These are phyloP conservation scores for Euspilapteryx auroguttella DNA, from an alignment of 2,888 invertebrate genomes.

Conservation along the genomic window DNA sequence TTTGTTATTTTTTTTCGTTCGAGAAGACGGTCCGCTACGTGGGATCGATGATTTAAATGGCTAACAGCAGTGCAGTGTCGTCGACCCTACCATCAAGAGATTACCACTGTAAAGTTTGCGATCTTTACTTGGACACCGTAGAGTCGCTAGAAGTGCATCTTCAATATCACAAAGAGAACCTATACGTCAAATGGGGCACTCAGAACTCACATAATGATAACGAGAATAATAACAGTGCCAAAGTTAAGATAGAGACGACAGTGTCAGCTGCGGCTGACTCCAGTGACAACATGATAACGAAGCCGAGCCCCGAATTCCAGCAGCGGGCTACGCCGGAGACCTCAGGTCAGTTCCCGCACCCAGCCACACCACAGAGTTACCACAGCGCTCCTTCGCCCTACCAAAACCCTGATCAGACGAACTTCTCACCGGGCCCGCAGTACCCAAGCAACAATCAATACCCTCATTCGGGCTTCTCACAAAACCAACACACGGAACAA, in stretches of 20 bases:
- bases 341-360: conserved; percentile 60
- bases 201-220: conserved; percentile 60
- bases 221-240: conserved; percentile 67
- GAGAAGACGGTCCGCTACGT: conserved; percentile 49
- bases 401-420: conserved; percentile 61
- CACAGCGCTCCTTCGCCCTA: conserved; percentile 69
- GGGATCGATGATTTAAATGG: conserved; percentile 56
- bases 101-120: conserved; percentile 76
- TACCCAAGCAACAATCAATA: conserved; percentile 46
- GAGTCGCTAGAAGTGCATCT: conserved; percentile 79
- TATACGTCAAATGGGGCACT: conserved; percentile 73
- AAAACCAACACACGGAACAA: conserved; percentile 51
- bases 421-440: conserved; percentile 58
- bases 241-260: conserved; percentile 62
- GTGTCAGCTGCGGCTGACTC: conserved; percentile 76
- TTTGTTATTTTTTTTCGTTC: no score
- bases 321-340: conserved; percentile 62
- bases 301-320: conserved; percentile 63
- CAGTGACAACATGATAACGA: conserved; percentile 68
- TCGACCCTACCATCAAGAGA: conserved; percentile 61
- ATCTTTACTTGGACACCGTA: conserved; percentile 72
- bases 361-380: conserved; percentile 67
- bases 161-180: conserved; percentile 77
- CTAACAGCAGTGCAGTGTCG: conserved; percentile 54
- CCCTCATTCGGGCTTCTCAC: conserved; percentile 50